Evolutionary conservation across 2,797 vertebrate genomes (phyloP), one percentile per base, ranked within the genome.

Genomic region (Brotula barbata): DNA sequence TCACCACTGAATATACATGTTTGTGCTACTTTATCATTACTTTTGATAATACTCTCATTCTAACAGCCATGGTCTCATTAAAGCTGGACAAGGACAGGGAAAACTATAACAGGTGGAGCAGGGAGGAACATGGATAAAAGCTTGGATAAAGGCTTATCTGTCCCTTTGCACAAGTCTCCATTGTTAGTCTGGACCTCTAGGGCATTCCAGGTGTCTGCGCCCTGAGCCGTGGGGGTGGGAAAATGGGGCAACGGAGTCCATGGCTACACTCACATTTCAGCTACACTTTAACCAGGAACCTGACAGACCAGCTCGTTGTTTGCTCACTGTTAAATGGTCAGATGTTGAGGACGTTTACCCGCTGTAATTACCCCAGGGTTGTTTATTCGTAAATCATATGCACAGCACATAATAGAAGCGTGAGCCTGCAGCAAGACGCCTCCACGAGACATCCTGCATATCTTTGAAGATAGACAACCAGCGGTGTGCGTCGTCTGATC

Each of bases 201-300:
- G 85, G 82, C 77, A 82, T 80, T 86, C 81, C 86, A 89, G 86
- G 83, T 89, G 85, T 88, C 82, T 85, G 78, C 71, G 80, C 77
- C 78, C 73, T 71, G 64, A 81, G 73, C 73, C 25, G 65, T 49
- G 56, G 73, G 79, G 77, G 64, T 62, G 70, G 71, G 71, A 56
- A 28, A 49, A 33, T 46, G 37, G 22, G 48, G 59, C 42, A 57
- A 40, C 58, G 22, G 46, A 74, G 70, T 68, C 58, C 64, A 71
- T 69, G 73, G 72, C 73, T 68, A 46, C 48, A 40, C 59, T 68
- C 70, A 56, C 74, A 69, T 71, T 76, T 68, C 1, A 3, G 83
- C 75, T 87, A 89, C 75, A 85, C 57, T 87, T 88, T 88, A 87
- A 87, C 82, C 68, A 81, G 58, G 39, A 65, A 58, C 21, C 75